phyloP scores from a whole-genome alignment of 1,140 invertebrate genomes.

The Calephelis nemesis region DNA sequence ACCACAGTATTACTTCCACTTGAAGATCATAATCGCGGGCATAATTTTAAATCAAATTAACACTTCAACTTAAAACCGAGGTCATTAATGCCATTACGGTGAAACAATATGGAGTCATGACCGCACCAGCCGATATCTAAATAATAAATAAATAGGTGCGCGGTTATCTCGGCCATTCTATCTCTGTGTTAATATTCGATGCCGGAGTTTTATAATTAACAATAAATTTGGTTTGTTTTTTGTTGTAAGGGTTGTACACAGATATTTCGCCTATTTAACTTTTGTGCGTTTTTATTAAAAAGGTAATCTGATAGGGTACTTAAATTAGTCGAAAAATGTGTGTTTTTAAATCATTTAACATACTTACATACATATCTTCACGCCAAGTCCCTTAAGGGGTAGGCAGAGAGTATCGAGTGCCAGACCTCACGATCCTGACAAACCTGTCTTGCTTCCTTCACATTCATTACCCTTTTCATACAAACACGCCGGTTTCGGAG shows the following conservation, averaged over 20 bases:
- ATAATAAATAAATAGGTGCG: conserved; percentile 77
- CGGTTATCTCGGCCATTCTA: conserved; percentile 62
- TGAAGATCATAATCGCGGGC: conserved; percentile 69
- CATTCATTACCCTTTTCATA: too few species aligned
- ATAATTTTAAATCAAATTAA: conserved; percentile 79
- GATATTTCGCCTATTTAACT: conserved; percentile 70
- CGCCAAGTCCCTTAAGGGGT: too few species aligned
- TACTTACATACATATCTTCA: too few species aligned
- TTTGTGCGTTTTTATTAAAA: neutral
- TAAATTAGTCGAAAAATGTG: too few species aligned
- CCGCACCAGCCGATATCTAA: conserved; percentile 74
- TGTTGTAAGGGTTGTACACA: conserved; percentile 49
- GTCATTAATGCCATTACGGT: conserved; percentile 75
- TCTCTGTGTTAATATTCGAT: conserved; percentile 71
- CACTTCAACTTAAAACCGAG: conserved; percentile 78
- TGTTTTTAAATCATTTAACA: too few species aligned
- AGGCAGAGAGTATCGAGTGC: too few species aligned
- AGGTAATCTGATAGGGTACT: too few species aligned
- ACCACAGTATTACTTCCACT: conserved; percentile 52
- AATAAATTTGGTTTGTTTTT: conserved; percentile 77
- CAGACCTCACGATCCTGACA: too few species aligned
- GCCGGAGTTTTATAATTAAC: conserved; percentile 77
- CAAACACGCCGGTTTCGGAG: too few species aligned
- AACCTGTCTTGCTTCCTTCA: too few species aligned
- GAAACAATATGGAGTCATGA: conserved; percentile 78